Evolutionary conservation across 2,888 invertebrate genomes (phyloP), one percentile per base, ranked within the genome.

Genomic region (Drepanosiphum platanoidis): DNA sequence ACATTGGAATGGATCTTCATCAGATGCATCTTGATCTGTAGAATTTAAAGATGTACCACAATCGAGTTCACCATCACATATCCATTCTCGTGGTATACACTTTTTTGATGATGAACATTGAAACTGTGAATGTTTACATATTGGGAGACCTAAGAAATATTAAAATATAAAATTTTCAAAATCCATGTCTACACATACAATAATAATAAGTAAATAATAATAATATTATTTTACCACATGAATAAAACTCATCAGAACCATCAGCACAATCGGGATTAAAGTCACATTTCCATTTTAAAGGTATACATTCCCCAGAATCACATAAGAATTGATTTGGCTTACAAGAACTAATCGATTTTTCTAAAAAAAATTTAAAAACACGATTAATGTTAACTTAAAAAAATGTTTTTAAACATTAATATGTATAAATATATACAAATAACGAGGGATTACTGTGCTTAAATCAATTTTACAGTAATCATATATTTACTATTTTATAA

Each of bases 51-150:
- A 89, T 36, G 91, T 90, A n/a, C 94, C 94, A 90, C 95, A 95
- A 90, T 95, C 95, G 66, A 91, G 90, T 89, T 94, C 94, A 79
- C 93, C 94, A 90, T 95, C 95, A 90, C 95, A 95, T 87, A 93
- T 91, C 94, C 95, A 95, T 88, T 93, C 92, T 86, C 91, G 91
- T 87, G 95, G 94, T 89, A 96, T 92, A 91, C 95, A 96, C 89
- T 93, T 93, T 86, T 92, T 92, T 87, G 93, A 93, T 87, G 91
- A 90, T 86, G 90, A 90, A 90, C 97, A 97, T 87, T 93, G 93
- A 90, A 96, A 96, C 91, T 94, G 94, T 30, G 93, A 93, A 87
- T 91, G 91, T 88, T 92, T 92, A 90, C 94, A 94, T 87, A 91
- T 90, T 88, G 89, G 90, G 88, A 91, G 91, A 78, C 90, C 91